A percentile compares a stretch with the other conserved stretches of the same genome.
These are phyloP conservation scores for Athripsodes cinereus DNA, from an alignment of 2,888 invertebrate species.

Conservation along the genomic window DNA sequence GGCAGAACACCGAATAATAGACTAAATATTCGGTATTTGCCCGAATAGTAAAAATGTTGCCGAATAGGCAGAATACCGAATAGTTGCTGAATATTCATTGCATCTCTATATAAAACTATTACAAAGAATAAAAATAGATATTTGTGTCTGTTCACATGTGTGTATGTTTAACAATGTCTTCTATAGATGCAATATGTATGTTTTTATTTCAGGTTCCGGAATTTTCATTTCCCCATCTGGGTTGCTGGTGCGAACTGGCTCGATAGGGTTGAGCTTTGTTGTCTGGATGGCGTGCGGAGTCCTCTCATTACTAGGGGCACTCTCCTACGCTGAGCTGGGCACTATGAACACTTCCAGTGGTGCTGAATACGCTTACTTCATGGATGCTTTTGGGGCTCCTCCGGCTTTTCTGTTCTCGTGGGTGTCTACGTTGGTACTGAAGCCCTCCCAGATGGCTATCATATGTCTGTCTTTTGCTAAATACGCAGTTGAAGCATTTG, in stretches of 20 bases:
- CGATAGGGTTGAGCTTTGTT: slow-evolving; percentile 90
- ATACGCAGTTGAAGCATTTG: slow-evolving; percentile 88
- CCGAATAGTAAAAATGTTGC: too few relatives aligned
- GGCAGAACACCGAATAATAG: too few relatives aligned
- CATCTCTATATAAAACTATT: not conserved
- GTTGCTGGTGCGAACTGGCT: slow-evolving; percentile 85
- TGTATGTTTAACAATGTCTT: too few relatives aligned
- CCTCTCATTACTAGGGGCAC: slow-evolving; percentile 83
- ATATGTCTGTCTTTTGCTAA: slow-evolving; percentile 90
- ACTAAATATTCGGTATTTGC: too few relatives aligned
- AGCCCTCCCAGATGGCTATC: slow-evolving; percentile 92
- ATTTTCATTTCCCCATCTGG: slow-evolving; percentile 98
- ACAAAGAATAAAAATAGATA: not conserved
- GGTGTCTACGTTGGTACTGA: slow-evolving; percentile 88
- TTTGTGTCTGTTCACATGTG: too few relatives aligned
- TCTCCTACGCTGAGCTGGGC: slow-evolving; percentile 90
- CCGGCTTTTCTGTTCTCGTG: slow-evolving; percentile 91
- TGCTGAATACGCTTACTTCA: slow-evolving; percentile 93
- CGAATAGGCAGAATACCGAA: too few relatives aligned
- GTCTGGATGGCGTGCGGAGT: slow-evolving; percentile 93
- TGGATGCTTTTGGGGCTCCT: slow-evolving; percentile 89
- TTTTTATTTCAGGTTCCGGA: slow-evolving; percentile 71
- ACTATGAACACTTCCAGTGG: slow-evolving; percentile 95
- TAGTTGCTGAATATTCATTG: too few relatives aligned
- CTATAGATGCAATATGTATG: too few relatives aligned